phyloP scores from a whole-genome alignment of 92 coral and sea anemone genomes.

The Epizoanthus fatuus region DNA sequence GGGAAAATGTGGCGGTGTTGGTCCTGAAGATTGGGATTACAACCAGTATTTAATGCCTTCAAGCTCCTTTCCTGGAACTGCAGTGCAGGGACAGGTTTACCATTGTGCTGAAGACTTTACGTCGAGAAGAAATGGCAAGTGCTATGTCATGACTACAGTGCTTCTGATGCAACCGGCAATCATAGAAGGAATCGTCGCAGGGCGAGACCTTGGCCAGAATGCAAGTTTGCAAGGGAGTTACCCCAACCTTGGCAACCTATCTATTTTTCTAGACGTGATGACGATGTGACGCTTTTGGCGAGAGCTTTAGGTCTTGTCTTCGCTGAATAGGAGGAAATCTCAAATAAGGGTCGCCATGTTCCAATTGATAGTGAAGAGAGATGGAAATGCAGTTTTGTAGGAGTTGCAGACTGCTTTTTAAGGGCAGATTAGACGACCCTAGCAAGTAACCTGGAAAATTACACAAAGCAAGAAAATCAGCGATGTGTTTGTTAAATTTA shows the following conservation, averaged over 20 bases:
- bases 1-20: slow-evolving; percentile 1
- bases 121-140: slow-evolving; percentile 22
- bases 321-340: slow-evolving; percentile 44
- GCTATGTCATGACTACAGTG: slow-evolving; percentile 18
- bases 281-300: slow-evolving; percentile 30
- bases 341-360: slow-evolving; percentile 40
- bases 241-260: slow-evolving; percentile 32
- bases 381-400: slow-evolving; percentile 14
- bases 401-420: slow-evolving; percentile 40
- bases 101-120: background rate
- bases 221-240: slow-evolving; percentile 30
- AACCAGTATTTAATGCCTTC: background rate
- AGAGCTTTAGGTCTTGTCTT: slow-evolving; percentile 38
- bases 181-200: slow-evolving; percentile 14
- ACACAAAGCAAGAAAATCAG: slow-evolving; percentile 53
- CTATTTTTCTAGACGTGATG: slow-evolving; percentile 26
- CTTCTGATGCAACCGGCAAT: slow-evolving; percentile 1
- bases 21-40: background rate
- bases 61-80: slow-evolving; percentile 9
- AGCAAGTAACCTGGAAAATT: slow-evolving; percentile 54
- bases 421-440: slow-evolving; percentile 43
- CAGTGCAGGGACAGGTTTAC: slow-evolving; percentile 3
- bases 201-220: slow-evolving; percentile 15
- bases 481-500: background rate
- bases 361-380: slow-evolving; percentile 39